Percentiles rank a stretch among this genome's conserved stretches.
Conservation (phyloP, 2,113 vertebrate species). For the Colinus virginianus region DNA sequence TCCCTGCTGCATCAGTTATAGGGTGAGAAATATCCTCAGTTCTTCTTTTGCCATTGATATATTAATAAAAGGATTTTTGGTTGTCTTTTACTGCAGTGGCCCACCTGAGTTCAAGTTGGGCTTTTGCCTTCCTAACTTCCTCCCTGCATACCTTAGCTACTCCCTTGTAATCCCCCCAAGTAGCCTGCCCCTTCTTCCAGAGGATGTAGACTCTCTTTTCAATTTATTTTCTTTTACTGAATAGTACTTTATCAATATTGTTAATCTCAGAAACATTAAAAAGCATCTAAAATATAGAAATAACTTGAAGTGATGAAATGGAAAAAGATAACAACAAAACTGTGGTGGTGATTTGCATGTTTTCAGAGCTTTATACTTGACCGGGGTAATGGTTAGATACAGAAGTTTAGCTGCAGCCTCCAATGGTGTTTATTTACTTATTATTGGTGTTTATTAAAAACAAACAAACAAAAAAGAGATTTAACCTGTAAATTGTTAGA, state of each 20-base stretch:
- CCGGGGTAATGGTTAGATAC: not conserved
- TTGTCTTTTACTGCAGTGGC: no score
- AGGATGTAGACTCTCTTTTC: not conserved
- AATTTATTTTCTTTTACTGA: not conserved
- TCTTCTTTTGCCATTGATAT: no score
- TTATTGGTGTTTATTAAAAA: not conserved
- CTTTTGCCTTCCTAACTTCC: no score
- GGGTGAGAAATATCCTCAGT: no score
- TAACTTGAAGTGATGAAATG: not conserved
- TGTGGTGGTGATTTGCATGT: not conserved
- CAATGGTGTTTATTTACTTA: not conserved
- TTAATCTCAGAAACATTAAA: not conserved
- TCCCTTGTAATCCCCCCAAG: no score
- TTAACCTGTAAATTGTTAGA: not conserved
- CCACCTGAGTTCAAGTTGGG: no score
- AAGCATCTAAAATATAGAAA: not conserved
- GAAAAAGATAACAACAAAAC: not conserved
- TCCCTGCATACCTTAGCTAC: no score
- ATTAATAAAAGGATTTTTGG: no score
- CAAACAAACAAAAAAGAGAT: not conserved
- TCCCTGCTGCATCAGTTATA: no score
- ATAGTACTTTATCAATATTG: not conserved
- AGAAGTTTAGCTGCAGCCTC: not conserved
- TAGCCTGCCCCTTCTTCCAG: no score
- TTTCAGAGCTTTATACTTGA: not conserved